Base-by-base conservation (phyloP, 2,113 vertebrate species). In the Sciurus niger region DNA sequence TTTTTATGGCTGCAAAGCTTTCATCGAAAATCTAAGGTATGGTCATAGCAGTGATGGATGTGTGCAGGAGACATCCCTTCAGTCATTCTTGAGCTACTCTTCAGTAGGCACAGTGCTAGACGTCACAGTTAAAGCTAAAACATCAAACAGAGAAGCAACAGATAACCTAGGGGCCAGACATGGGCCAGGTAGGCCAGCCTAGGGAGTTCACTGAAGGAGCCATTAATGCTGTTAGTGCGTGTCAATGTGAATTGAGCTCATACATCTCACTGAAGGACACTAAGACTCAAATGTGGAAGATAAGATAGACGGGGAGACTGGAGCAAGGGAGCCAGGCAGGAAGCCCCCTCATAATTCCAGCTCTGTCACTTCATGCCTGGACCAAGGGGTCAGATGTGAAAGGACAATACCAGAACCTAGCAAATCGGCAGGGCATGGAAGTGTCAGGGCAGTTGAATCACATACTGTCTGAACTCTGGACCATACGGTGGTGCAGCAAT, bases 321-420 rank as follows among this genome's bases (percentile, higher is more conserved):
- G 1, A 18, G 28, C 4, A 25, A 12, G 5, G 25, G 13, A 76
- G 85, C 0, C 17, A 6, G 6, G 22, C 0, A 60, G 32, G 46
- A 46, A 51, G 8, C 14, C 5, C 22, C 5, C 4, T 53, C 51
- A 1, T 3, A 40, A 18, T 28, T 77, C 37, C 72, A 14, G 2
- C 43, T 32, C 3, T 3, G 1, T 4, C 17, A 5, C 4, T 28
- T 16, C 0, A 0, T 5, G 37, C 43, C 18, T 43, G 28, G 51
- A 70, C 34, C 12, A 16, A 43, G 2, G 14, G 0, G 17, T 18
- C 3, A 68, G 14, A 30, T 22, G 4, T 34, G 4, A 53, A 34
- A 8, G 55, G 16, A 10, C 24, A 85, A 8, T 68, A 32, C 20
- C 40, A 32, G 40, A n/a, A 68, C 8, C 24, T 0, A 12, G 30